Evolutionary conservation across 1,140 invertebrate species (phyloP), one percentile per base, ranked within the genome.

Genomic region (Varroa destructor): DNA sequence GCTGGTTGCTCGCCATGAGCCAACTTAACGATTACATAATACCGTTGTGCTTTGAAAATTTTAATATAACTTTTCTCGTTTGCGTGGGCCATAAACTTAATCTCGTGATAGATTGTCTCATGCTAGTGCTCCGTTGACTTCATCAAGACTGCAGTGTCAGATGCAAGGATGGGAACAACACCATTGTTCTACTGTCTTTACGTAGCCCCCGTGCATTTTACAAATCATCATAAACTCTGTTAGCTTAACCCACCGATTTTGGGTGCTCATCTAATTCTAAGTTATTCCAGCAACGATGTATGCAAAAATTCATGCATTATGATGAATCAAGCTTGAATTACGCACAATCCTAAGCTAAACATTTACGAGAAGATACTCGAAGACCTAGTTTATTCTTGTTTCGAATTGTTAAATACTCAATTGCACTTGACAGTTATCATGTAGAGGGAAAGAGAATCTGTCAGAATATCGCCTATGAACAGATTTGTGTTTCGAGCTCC

Each of bases 71-170:
- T 87, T 0, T 70, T 76, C 74, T 89, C 84, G 0, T 81, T 79
- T 10, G 67, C 82, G 76, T 85, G 82, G 0, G 84, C 84, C 6
- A 86, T 84, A 76, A 88, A 89, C 55, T 84, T 84, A n/a, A 90
- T 81, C 25, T 25, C 25, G 25, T 25, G 25, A 76, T 88, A 90
- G 0, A 88, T 89, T 56, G 85, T 79, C 40, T 83, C 83, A 74
- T 88, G 86, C 76, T 86, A 88, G 74, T 87, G 83, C 0, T 82
- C 81, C 72, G 88, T 87, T 40, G 61, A 40, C 40, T 67, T 40
- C 2, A 14, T n/a, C 12, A 67, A 37, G 36, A 67, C 37, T 40
- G 40, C 10, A 8, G 61, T 36, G 40, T 67, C 61, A 0, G 86
- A 86, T 12, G 80, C 79, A 75, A 83, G 79, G 51, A 88, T 87